Evolutionary conservation across 2,888 invertebrate species (phyloP).

Genomic region (Meiosimyza platycephala): DNA sequence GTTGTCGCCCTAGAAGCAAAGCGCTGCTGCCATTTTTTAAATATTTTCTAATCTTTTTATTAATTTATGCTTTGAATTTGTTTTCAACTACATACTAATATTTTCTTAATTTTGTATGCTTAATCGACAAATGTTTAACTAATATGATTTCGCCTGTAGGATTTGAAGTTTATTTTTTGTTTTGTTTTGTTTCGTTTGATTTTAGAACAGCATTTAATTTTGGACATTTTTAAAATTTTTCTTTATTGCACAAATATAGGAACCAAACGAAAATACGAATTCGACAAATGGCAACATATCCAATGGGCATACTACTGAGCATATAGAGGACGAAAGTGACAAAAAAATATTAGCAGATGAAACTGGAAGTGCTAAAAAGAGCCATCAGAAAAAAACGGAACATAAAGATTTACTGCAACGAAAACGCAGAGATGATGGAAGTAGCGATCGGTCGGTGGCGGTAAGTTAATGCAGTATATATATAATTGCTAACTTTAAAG

Average conservation of each 20-base stretch:
- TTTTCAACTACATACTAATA: constrained; percentile 19
- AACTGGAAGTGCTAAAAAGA: constrained; percentile 33
- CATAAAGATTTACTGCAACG: constrained; percentile 47
- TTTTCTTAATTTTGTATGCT: constrained; percentile 5
- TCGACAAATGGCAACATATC: constrained; percentile 62
- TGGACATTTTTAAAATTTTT: constrained; percentile 32
- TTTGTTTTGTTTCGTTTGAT: constrained; percentile 4
- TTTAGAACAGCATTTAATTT: background rate
- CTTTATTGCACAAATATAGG: constrained; percentile 48
- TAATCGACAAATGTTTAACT: constrained; percentile 10
- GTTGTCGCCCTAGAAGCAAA: constrained; percentile 25
- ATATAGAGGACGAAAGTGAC: constrained; percentile 42
- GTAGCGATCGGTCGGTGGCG: constrained; percentile 63
- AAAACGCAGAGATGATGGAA: constrained; percentile 61
- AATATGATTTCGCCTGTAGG: too few species aligned
- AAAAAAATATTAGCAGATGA: constrained; percentile 39
- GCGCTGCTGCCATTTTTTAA: background rate
- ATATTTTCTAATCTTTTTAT: background rate
- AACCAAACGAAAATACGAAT: constrained; percentile 63
- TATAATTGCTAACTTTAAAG: too few species aligned
- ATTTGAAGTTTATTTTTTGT: constrained; percentile 17
- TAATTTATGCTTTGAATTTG: constrained; percentile 10
- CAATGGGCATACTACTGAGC: constrained; percentile 63
- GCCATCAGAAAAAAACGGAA: constrained; percentile 39
- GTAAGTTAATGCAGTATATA: constrained; percentile 49